Base-by-base conservation (phyloP, 1,140 invertebrate genomes). In the Homarus americanus region DNA sequence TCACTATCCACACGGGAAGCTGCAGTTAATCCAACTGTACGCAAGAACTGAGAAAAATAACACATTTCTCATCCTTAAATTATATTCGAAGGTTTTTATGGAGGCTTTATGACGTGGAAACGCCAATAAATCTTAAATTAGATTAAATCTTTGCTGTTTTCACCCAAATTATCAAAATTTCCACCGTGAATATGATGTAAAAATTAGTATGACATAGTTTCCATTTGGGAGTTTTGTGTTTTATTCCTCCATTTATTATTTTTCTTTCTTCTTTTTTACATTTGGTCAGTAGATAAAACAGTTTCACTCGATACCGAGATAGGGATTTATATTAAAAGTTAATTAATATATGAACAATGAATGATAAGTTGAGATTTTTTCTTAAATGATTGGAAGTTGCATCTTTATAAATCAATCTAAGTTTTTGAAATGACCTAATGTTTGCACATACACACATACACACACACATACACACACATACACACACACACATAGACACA, bases 71-170 rank as follows among this genome's bases (percentile, higher is more conserved):
- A 69, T 69, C 12, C 28, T 12, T 24, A 69, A 69, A 28, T 69
- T 69, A 69, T 69, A 69, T 69, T 69, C 63, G 63, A 20, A 69
- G 24, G 24, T 69, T 69, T 69, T 69, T 69, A 69, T 28, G n/a
- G n/a, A 32, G n/a, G 63, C 32, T 69, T 69, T 69, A 69, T 69
- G 63, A 69, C 12, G 63, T 69, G 63, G 63, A 69, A 69, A 32
- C 4, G 32, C 53, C 63, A 69, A 69, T 69, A 69, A 69, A 69
- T 69, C 32, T 0, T 32, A 15, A 69, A 69, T 69, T 32, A 69
- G 63, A 32, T 69, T 69, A 69, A 69, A 69, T 69, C 63, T 24
- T 49, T 28, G 4, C 63, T 69, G 63, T 69, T 69, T 69, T 69
- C n/a, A 69, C 24, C n/a, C 5, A 69, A 69, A 58, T 58, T 69